Evolutionary conservation across 2,113 vertebrate species (phyloP).

Genomic region (Hippocampus abdominalis): DNA sequence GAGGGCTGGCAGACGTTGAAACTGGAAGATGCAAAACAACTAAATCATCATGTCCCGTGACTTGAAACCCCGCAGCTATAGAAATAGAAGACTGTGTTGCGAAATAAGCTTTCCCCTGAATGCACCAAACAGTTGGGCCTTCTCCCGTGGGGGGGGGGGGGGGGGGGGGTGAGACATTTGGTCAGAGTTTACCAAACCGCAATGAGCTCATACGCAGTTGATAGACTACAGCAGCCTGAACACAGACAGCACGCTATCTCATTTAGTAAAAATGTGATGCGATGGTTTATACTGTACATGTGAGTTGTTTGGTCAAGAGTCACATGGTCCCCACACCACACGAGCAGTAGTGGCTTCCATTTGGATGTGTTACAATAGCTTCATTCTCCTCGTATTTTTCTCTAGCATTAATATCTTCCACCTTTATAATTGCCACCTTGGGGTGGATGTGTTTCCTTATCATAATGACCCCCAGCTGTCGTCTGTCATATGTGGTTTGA

Average conservation of each 20-base stretch:
- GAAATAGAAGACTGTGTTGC: slow-evolving; percentile 1
- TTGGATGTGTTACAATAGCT: neutral
- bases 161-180: slow-evolving; percentile 9
- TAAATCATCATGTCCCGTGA: neutral
- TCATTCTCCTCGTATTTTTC: neutral
- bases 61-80: neutral
- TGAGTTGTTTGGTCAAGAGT: slow-evolving; percentile 2
- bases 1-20: neutral
- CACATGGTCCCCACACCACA: slow-evolving; percentile 6
- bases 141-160: neutral
- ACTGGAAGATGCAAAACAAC: neutral
- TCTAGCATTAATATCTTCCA: neutral
- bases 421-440: slow-evolving; percentile 8
- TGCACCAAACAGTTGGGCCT: neutral
- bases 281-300: slow-evolving; percentile 1
- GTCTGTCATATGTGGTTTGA: slow-evolving; percentile 42
- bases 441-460: slow-evolving; percentile 31
- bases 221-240: neutral
- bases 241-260: slow-evolving; percentile 18
- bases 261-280: neutral
- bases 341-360: neutral
- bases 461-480: slow-evolving; percentile 49
- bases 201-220: slow-evolving; percentile 33
- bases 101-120: slow-evolving; percentile 10
- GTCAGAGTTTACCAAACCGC: neutral